Conservation (phyloP, 2,113 vertebrate species). For the Chaenocephalus aceratus region DNA sequence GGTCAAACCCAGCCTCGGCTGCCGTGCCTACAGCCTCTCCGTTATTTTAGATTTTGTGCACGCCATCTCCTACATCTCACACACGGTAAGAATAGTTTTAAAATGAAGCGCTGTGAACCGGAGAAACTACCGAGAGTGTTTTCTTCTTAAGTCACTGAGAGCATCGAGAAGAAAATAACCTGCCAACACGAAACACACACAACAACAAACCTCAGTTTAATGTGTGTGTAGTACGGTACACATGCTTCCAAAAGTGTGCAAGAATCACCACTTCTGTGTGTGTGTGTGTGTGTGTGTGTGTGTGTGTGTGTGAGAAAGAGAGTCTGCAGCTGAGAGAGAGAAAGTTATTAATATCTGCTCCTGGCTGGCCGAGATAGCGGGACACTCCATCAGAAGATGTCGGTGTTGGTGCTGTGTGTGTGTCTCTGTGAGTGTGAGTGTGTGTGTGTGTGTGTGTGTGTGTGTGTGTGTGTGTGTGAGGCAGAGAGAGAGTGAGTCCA, state of each 20-base stretch:
- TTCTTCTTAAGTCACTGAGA: background rate
- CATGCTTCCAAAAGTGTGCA: too few species aligned
- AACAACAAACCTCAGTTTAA: too few species aligned
- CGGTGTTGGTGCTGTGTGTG: background rate
- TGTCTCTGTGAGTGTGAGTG: background rate
- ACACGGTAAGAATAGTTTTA: background rate
- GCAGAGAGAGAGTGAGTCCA: background rate
- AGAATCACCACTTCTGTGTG: background rate
- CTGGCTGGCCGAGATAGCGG: constrained; percentile 55
- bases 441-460: constrained; percentile 24
- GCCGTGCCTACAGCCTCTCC: too few species aligned
- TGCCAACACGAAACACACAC: background rate
- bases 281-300: constrained; percentile 10
- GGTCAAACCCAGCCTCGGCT: too few species aligned
- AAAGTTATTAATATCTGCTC: constrained; percentile 64
- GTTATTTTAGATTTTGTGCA: background rate
- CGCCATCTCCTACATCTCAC: background rate
- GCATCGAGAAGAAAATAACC: background rate
- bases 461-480: background rate
- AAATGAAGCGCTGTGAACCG: background rate
- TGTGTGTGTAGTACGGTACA: too few species aligned
- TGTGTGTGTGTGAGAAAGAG: constrained; percentile 7
- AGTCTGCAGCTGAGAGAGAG: constrained; percentile 31
- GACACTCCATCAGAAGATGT: constrained; percentile 35
- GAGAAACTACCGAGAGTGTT: background rate